Percentiles rank a stretch among this genome's conserved stretches.
Evolutionary conservation across 2,888 invertebrate species (phyloP).

Genomic region (Tetragonisca angustula): DNA sequence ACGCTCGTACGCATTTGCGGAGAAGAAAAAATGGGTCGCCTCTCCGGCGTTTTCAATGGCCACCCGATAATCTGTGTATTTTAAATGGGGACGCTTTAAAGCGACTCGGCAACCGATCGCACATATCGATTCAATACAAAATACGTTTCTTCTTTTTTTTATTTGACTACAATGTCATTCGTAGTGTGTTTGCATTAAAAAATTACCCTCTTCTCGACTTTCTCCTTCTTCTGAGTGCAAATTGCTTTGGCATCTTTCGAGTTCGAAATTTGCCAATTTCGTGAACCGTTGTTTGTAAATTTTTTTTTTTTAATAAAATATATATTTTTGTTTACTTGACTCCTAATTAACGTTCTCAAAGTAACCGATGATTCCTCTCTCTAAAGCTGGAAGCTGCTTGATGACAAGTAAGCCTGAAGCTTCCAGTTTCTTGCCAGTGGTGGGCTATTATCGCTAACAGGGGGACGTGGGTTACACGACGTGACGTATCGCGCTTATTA

Average conservation of each 20-base stretch:
- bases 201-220: background rate
- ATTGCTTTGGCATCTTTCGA: no score
- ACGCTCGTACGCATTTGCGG: background rate
- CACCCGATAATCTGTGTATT: slow-evolving; percentile 14
- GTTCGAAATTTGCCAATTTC: no score
- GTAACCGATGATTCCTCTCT: background rate
- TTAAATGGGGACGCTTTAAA: slow-evolving; percentile 6
- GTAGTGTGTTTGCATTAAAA: background rate
- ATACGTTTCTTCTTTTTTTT: background rate
- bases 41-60: slow-evolving; percentile 18
- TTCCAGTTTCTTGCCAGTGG: background rate
- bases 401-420: background rate
- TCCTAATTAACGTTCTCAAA: background rate
- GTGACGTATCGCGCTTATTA: background rate
- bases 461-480: background rate
- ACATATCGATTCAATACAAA: background rate
- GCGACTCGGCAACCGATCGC: background rate
- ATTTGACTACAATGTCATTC: background rate
- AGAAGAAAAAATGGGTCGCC: slow-evolving; percentile 6
- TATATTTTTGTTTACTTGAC: no score
- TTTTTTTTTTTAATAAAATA: no score
- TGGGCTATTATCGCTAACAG: background rate
- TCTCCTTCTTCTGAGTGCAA: no score
- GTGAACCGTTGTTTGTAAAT: no score
- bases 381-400: background rate